These are phyloP conservation scores for Cryptoprocta ferox DNA, from an alignment of 2,797 vertebrate species.

Conservation along the genomic window DNA sequence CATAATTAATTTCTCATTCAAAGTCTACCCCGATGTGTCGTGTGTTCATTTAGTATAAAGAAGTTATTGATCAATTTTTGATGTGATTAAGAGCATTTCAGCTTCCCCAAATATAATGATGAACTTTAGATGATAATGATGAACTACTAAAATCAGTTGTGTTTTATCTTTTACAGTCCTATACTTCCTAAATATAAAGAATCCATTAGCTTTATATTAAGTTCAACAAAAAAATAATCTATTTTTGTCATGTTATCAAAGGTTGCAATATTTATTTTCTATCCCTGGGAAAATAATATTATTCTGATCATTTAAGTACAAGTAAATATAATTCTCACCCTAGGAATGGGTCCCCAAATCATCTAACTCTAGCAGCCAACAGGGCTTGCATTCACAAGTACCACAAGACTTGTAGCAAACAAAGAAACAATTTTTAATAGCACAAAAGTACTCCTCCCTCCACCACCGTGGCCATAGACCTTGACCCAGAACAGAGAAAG, in stretches of 20 bases:
- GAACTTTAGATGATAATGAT: conserved; percentile 40
- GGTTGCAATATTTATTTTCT: neutral
- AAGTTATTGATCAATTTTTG: conserved; percentile 39
- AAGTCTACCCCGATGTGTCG: neutral
- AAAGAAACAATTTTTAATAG: neutral
- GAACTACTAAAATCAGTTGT: neutral
- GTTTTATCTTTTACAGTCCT: conserved; percentile 25
- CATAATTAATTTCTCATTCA: conserved; percentile 57
- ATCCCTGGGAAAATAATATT: neutral
- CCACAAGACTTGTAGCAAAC: neutral
- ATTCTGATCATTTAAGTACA: neutral
- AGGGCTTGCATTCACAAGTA: neutral
- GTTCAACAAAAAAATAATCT: conserved; percentile 21
- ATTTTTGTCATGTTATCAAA: neutral
- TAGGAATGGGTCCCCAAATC: neutral
- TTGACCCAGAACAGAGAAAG: neutral
- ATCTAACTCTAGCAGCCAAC: neutral
- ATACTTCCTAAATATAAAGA: neutral
- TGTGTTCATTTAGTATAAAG: conserved; percentile 57
- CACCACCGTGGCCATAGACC: neutral
- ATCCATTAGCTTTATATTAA: conserved; percentile 41
- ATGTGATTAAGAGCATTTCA: conserved; percentile 49
- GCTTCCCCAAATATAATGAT: neutral
- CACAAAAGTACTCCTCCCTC: neutral
- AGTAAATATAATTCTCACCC: conserved; percentile 28